Conservation (phyloP, 2,888 invertebrate genomes). For the Elmis aenea region DNA sequence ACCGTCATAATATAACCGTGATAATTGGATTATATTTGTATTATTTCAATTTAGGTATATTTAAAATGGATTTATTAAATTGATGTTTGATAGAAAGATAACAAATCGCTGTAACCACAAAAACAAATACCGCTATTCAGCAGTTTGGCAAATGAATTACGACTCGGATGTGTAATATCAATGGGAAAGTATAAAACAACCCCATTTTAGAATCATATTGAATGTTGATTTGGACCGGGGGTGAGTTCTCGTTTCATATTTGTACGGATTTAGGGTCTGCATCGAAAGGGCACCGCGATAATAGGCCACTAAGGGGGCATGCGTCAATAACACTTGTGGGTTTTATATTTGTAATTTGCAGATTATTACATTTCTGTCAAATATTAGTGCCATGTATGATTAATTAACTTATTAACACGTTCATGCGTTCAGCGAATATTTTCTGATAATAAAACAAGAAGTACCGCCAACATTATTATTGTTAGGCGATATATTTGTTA, state of each 20-base stretch:
- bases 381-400: constrained; percentile 17
- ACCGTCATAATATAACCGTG: too few species aligned
- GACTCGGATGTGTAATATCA: constrained; percentile 10
- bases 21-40: too few species aligned
- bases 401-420: too few species aligned
- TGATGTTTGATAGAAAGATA: constrained; percentile 28
- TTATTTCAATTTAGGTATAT: too few species aligned
- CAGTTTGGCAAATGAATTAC: constrained; percentile 24
- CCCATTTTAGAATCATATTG: constrained; percentile 21
- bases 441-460: too few species aligned
- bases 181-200: constrained; percentile 15
- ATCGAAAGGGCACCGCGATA: constrained; percentile 24
- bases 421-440: too few species aligned
- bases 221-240: constrained; percentile 20
- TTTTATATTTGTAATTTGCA: constrained; percentile 20
- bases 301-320: constrained; percentile 26
- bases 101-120: constrained; percentile 29
- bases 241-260: constrained; percentile 23
- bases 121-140: constrained; percentile 25
- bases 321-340: constrained; percentile 28
- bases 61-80: constrained; percentile 25
- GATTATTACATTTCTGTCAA: constrained; percentile 21
- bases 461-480: too few species aligned
- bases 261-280: constrained; percentile 16
- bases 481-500: too few species aligned